Conservation (phyloP, 1,140 invertebrate genomes). For the Diorhabda sublineata region DNA sequence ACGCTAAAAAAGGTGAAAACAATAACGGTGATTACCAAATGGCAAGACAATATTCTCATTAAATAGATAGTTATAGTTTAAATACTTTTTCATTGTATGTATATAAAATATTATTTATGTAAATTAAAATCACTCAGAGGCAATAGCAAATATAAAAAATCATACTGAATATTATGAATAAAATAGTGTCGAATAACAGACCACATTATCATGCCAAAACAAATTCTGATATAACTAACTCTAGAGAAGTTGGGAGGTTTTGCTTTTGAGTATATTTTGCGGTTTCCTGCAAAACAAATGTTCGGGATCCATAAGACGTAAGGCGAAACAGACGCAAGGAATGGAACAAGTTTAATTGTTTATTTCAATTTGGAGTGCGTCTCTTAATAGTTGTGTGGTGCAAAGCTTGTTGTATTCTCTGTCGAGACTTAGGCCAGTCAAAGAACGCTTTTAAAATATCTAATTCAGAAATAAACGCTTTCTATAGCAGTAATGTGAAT, state of each 20-base stretch:
- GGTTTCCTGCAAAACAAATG: slow-evolving; percentile 15
- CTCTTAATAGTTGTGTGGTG: slow-evolving; percentile 39
- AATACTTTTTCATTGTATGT: too few species aligned
- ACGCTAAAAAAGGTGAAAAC: too few species aligned
- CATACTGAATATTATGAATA: too few species aligned
- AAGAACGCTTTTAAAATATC: background rate
- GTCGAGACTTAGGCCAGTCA: background rate
- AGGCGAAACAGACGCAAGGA: slow-evolving; percentile 17
- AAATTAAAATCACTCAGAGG: too few species aligned
- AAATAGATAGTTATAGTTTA: too few species aligned
- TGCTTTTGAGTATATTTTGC: slow-evolving; percentile 14
- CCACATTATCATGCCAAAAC: background rate
- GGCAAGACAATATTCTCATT: too few species aligned
- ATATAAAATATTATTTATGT: too few species aligned
- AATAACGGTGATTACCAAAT: too few species aligned
- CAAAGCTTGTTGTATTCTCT: slow-evolving; percentile 8
- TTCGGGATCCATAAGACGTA: slow-evolving; percentile 6
- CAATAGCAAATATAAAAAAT: too few species aligned
- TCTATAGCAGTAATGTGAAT: too few species aligned
- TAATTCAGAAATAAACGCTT: too few species aligned
- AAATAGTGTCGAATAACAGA: background rate
- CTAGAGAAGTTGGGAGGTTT: slow-evolving; percentile 1
- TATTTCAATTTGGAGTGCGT: slow-evolving; percentile 40
- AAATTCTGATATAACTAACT: background rate
- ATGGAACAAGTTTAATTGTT: slow-evolving; percentile 41